A percentile compares a stretch with the other conserved stretches of the same genome.
Conservation (phyloP, 2,888 invertebrate genomes). For the Diploptera punctata region DNA sequence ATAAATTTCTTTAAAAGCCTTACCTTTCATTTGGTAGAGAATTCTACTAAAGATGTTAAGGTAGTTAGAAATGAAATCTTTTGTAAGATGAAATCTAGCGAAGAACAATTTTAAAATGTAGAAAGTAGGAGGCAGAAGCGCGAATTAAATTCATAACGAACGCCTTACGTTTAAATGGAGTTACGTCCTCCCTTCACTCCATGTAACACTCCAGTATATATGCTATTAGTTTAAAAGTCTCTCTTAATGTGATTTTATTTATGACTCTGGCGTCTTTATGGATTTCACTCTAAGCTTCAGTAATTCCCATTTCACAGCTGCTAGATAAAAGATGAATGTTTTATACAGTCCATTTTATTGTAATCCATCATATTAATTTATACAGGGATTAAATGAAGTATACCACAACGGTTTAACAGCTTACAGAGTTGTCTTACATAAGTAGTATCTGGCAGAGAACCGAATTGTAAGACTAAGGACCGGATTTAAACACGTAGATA, state of each 20-base stretch:
- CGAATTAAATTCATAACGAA: background rate
- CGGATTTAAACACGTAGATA: no score
- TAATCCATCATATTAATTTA: no score
- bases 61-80: background rate
- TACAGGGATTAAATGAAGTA: no score
- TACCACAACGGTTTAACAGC: no score
- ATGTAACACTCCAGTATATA: background rate
- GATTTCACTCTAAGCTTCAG: background rate
- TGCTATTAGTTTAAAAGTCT: background rate
- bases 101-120: background rate
- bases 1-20: no score
- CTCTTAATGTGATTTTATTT: background rate
- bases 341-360: no score
- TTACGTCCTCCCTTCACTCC: background rate
- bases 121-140: background rate
- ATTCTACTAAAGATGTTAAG: no score
- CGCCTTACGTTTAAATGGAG: background rate
- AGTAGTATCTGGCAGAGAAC: no score
- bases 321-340: no score
- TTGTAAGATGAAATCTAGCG: background rate
- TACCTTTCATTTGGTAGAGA: no score
- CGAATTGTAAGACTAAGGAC: no score
- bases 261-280: background rate
- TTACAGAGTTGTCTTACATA: no score
- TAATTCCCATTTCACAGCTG: background rate